Percentiles rank a stretch among this genome's conserved stretches.
Evolutionary conservation across 2,888 invertebrate species (phyloP).

Genomic region (Eilema caniola): DNA sequence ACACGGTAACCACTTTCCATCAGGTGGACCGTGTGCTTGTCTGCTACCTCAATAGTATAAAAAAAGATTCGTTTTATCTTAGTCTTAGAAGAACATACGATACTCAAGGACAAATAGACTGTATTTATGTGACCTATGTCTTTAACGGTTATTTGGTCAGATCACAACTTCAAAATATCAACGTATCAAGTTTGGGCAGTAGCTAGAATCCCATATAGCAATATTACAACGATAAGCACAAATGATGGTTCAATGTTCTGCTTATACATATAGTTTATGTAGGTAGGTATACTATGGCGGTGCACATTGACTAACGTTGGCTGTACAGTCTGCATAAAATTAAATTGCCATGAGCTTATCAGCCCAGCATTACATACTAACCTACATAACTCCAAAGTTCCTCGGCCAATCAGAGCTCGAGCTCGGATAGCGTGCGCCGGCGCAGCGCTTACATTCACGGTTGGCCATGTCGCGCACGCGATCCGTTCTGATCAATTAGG

Average conservation of each 20-base stretch:
- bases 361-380: conserved; percentile 45
- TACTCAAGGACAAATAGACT: too few species aligned
- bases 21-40: too few species aligned
- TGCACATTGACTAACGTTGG: not conserved
- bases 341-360: conserved; percentile 32
- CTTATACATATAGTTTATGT: too few species aligned
- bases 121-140: too few species aligned
- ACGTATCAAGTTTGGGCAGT: too few species aligned
- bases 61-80: too few species aligned
- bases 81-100: too few species aligned
- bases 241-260: not conserved
- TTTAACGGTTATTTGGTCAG: too few species aligned
- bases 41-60: too few species aligned
- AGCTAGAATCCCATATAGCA: not conserved
- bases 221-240: not conserved
- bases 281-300: not conserved
- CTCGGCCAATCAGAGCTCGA: conserved; percentile 37
- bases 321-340: conserved; percentile 6
- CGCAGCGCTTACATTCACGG: conserved; percentile 38
- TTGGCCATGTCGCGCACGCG: conserved; percentile 37
- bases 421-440: conserved; percentile 37
- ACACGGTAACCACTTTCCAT: too few species aligned
- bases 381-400: conserved; percentile 45
- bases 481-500: conserved; percentile 49
- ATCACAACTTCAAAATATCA: too few species aligned